phyloP scores from a whole-genome alignment of 53 echinoderm and acorn worm genomes.

The Crossaster papposus region DNA sequence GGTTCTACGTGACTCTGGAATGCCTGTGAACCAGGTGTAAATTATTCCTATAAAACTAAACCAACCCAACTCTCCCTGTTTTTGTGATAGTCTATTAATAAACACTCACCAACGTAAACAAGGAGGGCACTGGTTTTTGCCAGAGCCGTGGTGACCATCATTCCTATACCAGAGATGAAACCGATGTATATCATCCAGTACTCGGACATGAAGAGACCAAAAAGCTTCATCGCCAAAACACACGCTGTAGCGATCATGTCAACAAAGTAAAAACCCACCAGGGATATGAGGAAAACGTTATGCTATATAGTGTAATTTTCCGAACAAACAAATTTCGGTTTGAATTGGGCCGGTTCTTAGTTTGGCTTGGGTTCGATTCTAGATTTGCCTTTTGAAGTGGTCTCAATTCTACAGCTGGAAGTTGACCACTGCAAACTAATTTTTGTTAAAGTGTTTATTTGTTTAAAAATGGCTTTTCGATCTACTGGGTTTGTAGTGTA shows the following conservation, averaged over 20 bases:
- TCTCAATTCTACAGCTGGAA: not conserved
- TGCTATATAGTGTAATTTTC: too few species aligned
- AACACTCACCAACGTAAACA: conserved; percentile 49
- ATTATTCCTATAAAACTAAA: too few species aligned
- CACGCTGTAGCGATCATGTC: conserved; percentile 4
- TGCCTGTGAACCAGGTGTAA: too few species aligned
- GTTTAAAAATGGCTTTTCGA: not conserved
- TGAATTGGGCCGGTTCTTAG: not conserved
- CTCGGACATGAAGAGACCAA: conserved; percentile 49
- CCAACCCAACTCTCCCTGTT: too few species aligned
- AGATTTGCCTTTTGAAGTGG: not conserved
- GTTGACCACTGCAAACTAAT: too few species aligned
- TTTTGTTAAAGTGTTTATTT: too few species aligned
- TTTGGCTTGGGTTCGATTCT: not conserved
- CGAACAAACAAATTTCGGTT: too few species aligned
- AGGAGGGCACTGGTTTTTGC: conserved; percentile 55
- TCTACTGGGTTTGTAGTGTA: not conserved
- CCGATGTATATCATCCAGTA: conserved; percentile 61
- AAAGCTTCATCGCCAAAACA: conserved; percentile 39
- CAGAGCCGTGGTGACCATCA: conserved; percentile 52
- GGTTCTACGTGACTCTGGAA: too few species aligned
- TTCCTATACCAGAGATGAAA: conserved; percentile 47
- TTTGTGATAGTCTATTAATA: too few species aligned
- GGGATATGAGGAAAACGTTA: too few species aligned
- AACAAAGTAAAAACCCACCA: not conserved